These are phyloP conservation scores for Zapornia atra DNA, from an alignment of 2,113 vertebrate species.

Conservation along the genomic window DNA sequence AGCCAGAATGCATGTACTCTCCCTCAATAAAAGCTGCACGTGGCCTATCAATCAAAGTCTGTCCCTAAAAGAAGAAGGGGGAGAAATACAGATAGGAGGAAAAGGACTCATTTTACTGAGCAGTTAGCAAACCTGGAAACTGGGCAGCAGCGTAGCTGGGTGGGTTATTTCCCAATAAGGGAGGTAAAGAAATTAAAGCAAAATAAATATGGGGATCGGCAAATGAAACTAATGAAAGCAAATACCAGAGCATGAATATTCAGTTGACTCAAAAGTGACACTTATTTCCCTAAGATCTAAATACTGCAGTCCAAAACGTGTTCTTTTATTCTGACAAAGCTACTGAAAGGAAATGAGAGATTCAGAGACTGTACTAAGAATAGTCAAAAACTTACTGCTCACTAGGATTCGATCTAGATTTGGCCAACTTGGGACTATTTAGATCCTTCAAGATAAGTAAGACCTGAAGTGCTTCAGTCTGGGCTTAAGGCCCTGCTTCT, in stretches of 20 bases:
- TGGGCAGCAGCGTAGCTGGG: not conserved
- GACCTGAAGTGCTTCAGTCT: not conserved
- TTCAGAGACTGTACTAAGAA: not conserved
- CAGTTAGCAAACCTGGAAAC: slow-evolving; percentile 5
- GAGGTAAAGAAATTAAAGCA: not conserved
- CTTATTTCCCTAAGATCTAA: not conserved
- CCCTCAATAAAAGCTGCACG: not conserved
- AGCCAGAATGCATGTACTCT: not conserved
- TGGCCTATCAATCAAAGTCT: not conserved
- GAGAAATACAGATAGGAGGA: not conserved
- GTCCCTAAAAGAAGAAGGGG: not conserved
- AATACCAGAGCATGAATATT: not conserved
- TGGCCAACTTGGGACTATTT: not conserved
- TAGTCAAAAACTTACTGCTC: not conserved
- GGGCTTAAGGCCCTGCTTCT: not conserved
- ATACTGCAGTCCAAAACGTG: not conserved
- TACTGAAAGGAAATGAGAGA: not conserved
- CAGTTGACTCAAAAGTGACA: not conserved
- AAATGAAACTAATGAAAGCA: not conserved
- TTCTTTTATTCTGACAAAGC: not conserved
- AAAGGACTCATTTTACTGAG: not conserved
- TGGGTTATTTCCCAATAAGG: accelerated
- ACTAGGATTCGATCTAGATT: not conserved
- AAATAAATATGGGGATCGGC: not conserved
- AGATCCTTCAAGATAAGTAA: not conserved